Evolutionary conservation across 2,888 invertebrate genomes (phyloP), one percentile per base, ranked within the genome.

Genomic region (Laothoe populi): DNA sequence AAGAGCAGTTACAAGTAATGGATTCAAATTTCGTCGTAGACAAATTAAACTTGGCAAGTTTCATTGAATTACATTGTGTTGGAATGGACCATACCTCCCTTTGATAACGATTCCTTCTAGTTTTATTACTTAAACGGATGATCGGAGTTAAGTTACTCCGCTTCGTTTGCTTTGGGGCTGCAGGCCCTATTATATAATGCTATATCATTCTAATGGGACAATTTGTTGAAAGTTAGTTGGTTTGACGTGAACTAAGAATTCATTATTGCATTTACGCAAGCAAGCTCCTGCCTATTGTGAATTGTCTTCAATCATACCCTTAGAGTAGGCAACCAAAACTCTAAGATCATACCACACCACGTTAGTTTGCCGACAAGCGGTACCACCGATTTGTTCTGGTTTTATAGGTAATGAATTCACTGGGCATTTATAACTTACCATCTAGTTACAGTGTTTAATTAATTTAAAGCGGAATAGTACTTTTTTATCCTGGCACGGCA

Each of bases 21-120:
- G 62, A 61, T 65, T 53, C 60, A 59, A 46, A 59, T 59, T 45
- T 59, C 45, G 19, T 35, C 70, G 61, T 67, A 65, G 70, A 72
- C 73, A 71, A 75, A 81, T 78, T 76, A 71, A 77, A 82, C 75
- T 80, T 75, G 61, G 70, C 66, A 71, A 38, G 31, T 73, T 77
- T 63, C 72, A 81, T 81, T 79, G 78, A 78, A 80, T 74, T 74
- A 81, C 70, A 78, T 81, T 79, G 74, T 75, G 72, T 68, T 61
- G 70, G 68, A 79, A 75, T 66, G 69, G 65, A 61, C 70, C 59
- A 64, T 72, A 78, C 68, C 66, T 66, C 62, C 57, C 65, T 70
- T 74, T 72, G 68, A 71, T 65, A 68, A 64, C 69, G 65, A 70
- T 74, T 70, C 63, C 60, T 65, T 66, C 67, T 65, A 66, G 69